Evolutionary conservation across 2,888 invertebrate genomes (phyloP), one percentile per base, ranked within the genome.

Genomic region (Pimpla rufipes): DNA sequence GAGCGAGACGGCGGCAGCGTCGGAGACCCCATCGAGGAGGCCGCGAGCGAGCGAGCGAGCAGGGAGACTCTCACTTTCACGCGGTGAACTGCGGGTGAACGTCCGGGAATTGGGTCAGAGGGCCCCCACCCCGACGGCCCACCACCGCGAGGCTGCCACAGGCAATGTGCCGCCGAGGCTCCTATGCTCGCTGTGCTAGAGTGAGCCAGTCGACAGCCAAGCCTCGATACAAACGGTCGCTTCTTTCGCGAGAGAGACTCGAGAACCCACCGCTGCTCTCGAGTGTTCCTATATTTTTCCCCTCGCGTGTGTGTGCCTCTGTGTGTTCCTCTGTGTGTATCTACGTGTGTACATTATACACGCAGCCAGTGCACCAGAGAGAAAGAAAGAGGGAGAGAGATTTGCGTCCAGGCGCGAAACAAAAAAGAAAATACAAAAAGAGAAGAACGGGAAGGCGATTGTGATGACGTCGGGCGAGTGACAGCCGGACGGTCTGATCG

Each of bases 51-150:
- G n/a, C n/a, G n/a, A n/a, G 86, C 89, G 89, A 89, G 89, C 88
- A 91, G 95, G 94, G 95, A 29, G 29, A 95, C 95, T 95, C 95
- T 95, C 94, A 95, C 95, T 95, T 95, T 95, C 95, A 94, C 94
- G 94, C 93, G 93, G 93, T 94, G 94, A 94, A 94, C 94, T 94
- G 94, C 92, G 96, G 93, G 96, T 95, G 95, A 96, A 96, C 95
- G 96, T 95, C 96, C 96, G 95, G 95, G 94, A 96, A 96, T 95
- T 96, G 95, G 96, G 96, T 96, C 96, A 96, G 94, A 95, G 95
- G 94, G 95, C 92, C 96, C 95, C 94, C 94, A 91, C 91, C 94
- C 94, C 94, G 94, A 74, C 81, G 75, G 75, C n/a, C 74, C 47
- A 5, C 55, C 59, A 74, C 93, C 93, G 93, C 92, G 93, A 93